Evolutionary conservation across 2,888 invertebrate genomes (phyloP), one percentile per base, ranked within the genome.

Genomic region (Adineta ricciae): DNA sequence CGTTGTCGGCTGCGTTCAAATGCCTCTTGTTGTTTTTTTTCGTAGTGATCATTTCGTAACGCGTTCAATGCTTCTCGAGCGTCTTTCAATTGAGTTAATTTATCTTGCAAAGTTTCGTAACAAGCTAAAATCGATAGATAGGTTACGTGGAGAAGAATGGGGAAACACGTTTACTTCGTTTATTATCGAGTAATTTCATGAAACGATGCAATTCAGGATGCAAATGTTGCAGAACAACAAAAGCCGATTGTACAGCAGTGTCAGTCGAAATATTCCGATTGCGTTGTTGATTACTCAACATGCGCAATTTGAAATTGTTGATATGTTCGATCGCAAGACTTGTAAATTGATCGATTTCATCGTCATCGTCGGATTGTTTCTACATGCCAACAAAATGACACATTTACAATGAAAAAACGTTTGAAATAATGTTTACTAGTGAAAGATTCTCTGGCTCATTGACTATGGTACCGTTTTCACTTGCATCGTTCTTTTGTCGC

Each of bases 201-300:
- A 95, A 95, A 82, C 93, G 93, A 88, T 99, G 91, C 84, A 99
- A 93, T 88, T 94, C 94, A 32, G 97, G 96, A 91, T 99, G 98
- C 94, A 97, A 94, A 85, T 95, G 94, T 0, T 97, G 97, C 87
- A 99, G 94, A 88, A 95, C 96, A 93, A 96, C 94, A 90, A 99
- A 99, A 54, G 98, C 92, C 0, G 96, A 95, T 91, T 99, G 98
- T 7, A 99, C 97, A 4, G 97, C 95, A 16, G 96, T 96, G 89
- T 99, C 99, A 89, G 96, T 97, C 52, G 96, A 94, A 87, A 99
- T 97, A 38, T 95, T 95, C 41, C 99, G 93, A 0, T 97, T 97
- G 84, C 94, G 91, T 87, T 93, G 95, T 0, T 96, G 96, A 91
- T 99, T 97, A 88, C 96, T 96, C 90, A 96, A 96, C 96, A 99